Evolutionary conservation across 1,140 invertebrate genomes (phyloP), one percentile per base, ranked within the genome.

Genomic region (Chironomus striatipennis): DNA sequence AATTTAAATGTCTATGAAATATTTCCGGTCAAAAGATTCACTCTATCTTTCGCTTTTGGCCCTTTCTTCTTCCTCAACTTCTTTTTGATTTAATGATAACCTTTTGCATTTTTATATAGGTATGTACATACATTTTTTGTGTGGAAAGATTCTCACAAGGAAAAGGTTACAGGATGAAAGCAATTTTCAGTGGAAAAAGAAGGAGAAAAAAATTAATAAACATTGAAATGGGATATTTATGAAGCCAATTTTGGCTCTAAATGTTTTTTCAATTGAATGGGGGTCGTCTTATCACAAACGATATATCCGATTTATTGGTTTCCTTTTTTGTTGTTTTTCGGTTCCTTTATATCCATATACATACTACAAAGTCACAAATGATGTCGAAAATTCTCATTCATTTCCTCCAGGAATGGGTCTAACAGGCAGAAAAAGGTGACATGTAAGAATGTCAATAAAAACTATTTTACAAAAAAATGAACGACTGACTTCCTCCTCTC

Each of bases 141-240:
- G 10, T n/a, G 9, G 9, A 12, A 57, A 57, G n/a, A 57, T n/a
- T 12, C 47, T 12, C 47, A 57, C 2, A 8, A 67, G 64, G 9
- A 18, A 67, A 67, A 67, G 64, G 64, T 67, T 67, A 67, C 64
- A 67, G 64, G 64, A 67, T 67, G 64, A 67, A 67, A 67, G 64
- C 47, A 57, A 57, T 57, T 57, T 57, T 57, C n/a, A 34, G 24
- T 34, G 24, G 24, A 34, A 34, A 34, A 34, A 34, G 24, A 34
- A 34, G 24, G 24, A 34, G 24, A 34, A 47, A n/a, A 67, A 67
- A 67, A 67, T 67, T 67, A 67, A 67, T 67, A 67, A 67, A 67
- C 64, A 67, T 67, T 67, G 64, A 67, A 67, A 67, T 67, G 64
- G 64, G 18, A 67, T 18, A 67, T 67, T 67, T 67, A 67, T 67